These are phyloP conservation scores for Porphyrio hochstetteri DNA, from an alignment of 2,113 vertebrate species.

Conservation along the genomic window DNA sequence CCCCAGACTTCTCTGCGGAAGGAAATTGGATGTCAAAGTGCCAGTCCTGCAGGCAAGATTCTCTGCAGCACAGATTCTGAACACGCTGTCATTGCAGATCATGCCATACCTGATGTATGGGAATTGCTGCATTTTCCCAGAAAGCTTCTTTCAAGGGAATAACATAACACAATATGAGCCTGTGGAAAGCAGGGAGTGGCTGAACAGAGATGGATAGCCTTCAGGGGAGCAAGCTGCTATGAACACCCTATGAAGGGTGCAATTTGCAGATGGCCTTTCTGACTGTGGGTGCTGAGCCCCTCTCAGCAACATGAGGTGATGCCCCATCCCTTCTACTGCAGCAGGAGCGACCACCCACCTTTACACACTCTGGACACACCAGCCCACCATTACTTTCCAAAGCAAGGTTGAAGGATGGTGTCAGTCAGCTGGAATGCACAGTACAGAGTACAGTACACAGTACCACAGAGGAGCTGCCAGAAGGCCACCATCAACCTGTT, in stretches of 20 bases:
- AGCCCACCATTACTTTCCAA: neutral
- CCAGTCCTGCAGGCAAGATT: conserved; percentile 22
- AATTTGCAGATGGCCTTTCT: neutral
- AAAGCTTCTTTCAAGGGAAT: neutral
- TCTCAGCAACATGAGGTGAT: neutral
- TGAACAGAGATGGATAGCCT: neutral
- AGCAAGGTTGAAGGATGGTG: neutral
- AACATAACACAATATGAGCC: neutral
- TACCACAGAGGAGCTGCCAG: neutral
- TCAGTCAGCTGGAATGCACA: neutral
- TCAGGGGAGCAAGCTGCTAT: neutral
- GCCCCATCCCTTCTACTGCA: neutral
- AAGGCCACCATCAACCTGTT: neutral
- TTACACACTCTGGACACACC: neutral
- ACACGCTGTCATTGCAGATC: neutral
- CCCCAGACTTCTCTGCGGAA: neutral
- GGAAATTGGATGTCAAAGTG: conserved; percentile 26
- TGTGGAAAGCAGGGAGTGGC: neutral
- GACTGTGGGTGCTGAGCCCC: neutral
- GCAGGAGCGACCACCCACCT: rapidly evolving
- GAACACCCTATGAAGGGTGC: neutral
- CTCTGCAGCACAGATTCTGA: neutral
- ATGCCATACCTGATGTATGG: neutral
- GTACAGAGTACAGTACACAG: neutral
- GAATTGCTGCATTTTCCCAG: conserved; percentile 31